Conservation (phyloP, 2,888 invertebrate genomes). For the Hypselothyrea guttata region DNA sequence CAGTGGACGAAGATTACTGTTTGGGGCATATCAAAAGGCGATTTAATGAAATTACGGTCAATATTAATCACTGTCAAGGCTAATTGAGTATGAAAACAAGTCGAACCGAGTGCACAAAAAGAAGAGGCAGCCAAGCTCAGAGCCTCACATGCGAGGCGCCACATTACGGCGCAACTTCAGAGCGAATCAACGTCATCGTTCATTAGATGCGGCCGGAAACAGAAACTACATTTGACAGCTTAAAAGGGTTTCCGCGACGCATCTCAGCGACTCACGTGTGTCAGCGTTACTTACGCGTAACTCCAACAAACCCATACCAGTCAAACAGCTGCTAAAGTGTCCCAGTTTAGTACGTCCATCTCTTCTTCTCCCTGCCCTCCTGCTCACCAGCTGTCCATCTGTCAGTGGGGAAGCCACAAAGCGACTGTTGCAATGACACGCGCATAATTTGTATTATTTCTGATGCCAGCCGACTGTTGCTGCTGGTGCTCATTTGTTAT, state of each 20-base stretch:
- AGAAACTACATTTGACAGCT: constrained; percentile 70
- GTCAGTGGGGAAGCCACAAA: constrained; percentile 11
- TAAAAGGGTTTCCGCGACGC: constrained; percentile 66
- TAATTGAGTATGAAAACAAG: constrained; percentile 74
- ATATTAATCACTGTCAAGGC: constrained; percentile 75
- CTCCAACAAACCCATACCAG: neutral
- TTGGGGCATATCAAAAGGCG: constrained; percentile 64
- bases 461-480: constrained; percentile 49
- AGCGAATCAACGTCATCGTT: constrained; percentile 57
- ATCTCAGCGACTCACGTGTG: constrained; percentile 33
- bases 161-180: constrained; percentile 3
- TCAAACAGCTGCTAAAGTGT: neutral
- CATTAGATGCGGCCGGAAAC: constrained; percentile 58
- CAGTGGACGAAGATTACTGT: constrained; percentile 3
- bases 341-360: neutral
- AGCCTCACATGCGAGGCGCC: constrained; percentile 5
- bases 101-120: constrained; percentile 23
- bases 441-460: constrained; percentile 63
- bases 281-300: constrained; percentile 34
- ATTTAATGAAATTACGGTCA: constrained; percentile 75
- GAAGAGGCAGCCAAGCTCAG: neutral
- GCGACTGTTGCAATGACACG: constrained; percentile 41
- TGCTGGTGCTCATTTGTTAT: constrained; percentile 48
- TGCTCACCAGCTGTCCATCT: neutral
- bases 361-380: neutral